phyloP scores from a whole-genome alignment of 2,888 invertebrate genomes.

The Tiliacea citrago region DNA sequence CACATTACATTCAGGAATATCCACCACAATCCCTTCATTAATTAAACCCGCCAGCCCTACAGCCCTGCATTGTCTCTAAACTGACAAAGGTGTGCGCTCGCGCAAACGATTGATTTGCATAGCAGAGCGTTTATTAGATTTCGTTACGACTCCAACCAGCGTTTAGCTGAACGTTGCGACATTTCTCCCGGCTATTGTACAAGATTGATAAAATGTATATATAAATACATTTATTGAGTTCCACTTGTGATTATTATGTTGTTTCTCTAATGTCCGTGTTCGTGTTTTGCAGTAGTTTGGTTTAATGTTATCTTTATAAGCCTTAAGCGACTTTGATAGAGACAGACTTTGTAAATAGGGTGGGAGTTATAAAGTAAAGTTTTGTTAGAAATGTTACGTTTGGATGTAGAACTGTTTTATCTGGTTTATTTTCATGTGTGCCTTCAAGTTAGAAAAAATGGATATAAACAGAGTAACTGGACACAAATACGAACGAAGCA shows the following conservation, averaged over 20 bases:
- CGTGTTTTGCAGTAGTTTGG: conserved; percentile 55
- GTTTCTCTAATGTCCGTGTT: conserved; percentile 51
- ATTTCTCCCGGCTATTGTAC: conserved; percentile 66
- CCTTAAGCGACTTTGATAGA: conserved; percentile 58
- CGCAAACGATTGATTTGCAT: conserved; percentile 83
- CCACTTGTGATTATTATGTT: conserved; percentile 59
- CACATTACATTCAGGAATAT: not conserved
- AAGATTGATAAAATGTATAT: conserved; percentile 50
- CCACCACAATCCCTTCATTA: not conserved
- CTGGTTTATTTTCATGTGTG: too few species aligned
- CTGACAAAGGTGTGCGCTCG: conserved; percentile 76
- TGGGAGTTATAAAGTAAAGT: conserved; percentile 21
- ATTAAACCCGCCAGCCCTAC: conserved; percentile 46
- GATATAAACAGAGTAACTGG: not conserved
- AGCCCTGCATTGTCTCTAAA: conserved; percentile 56
- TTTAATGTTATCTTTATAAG: conserved; percentile 62
- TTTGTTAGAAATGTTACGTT: not conserved
- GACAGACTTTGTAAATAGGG: conserved; percentile 47
- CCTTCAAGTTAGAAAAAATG: not conserved
- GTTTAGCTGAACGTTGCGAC: conserved; percentile 73
- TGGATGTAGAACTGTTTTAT: not conserved
- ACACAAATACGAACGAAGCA: not conserved
- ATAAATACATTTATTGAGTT: conserved; percentile 30
- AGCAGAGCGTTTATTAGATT: conserved; percentile 80
- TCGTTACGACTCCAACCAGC: conserved; percentile 56